Evolutionary conservation across 30 jellyfish, hydroid and myxozoan genomes (phyloP), one percentile per base, ranked within the genome.

Genomic region (Aurelia sp.): DNA sequence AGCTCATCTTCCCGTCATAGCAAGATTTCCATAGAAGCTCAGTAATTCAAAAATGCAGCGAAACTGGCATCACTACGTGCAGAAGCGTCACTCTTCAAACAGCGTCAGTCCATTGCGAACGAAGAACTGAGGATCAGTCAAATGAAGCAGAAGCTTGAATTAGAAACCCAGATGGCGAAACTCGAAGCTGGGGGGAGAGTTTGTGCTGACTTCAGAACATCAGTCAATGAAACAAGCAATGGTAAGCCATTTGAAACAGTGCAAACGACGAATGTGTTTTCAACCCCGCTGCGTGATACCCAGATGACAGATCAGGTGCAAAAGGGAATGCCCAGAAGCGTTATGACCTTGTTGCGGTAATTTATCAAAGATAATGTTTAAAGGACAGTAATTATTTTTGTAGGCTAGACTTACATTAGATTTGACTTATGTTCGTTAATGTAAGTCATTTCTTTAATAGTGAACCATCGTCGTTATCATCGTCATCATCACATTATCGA

Each of bases 221-320:
- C 33, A 27, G 33, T 27, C 33, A 27, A 27, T 27, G 33, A 27
- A 27, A 27, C 33, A 27, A 27, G 33, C 33, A 27, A 27, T 27
- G 1, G 2, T 27, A 27, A 27, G 33, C 33, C 33, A 27, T 27
- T 27, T 27, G 33, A 27, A 27, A 27, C 33, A 27, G 33, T 27
- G 33, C 33, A 27, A 2, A 27, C 2, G 33, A 27, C 33, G 20
- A 63, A 30, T 12, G 30, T 63, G 27, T 40, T 11, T 40, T 40
- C 74, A 0, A 40, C 20, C 20, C 20, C 30, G 3, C 74, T 63
- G 20, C 33, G 41, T 63, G 74, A 63, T 63, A 21, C 30, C 20
- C 20, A 63, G 74, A 63, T 40, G 41, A 63, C 74, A 63, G 74
- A 18, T 63, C 74, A 13, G 74, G 27, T 4, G 74, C 41, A 63